Evolutionary conservation across 2,888 invertebrate species (phyloP).

Genomic region (Sepiola atlantica): DNA sequence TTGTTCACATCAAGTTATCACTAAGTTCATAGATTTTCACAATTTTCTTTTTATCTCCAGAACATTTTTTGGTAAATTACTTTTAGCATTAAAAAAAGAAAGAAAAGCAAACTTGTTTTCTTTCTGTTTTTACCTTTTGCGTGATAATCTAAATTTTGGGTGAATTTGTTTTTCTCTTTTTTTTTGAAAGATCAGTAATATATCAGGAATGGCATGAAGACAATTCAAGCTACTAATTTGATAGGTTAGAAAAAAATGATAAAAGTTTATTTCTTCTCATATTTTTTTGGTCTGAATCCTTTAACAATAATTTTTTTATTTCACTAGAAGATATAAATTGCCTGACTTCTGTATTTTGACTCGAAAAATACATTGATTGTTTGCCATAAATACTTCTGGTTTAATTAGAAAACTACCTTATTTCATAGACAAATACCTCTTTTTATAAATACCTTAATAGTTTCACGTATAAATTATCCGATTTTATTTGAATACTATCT

Average conservation of each 20-base stretch:
- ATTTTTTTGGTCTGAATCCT: background rate
- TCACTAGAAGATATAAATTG: background rate
- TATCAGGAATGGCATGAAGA: background rate
- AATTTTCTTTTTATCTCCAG: background rate
- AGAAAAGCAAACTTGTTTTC: background rate
- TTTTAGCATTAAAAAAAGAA: background rate
- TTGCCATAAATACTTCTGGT: background rate
- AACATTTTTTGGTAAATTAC: background rate
- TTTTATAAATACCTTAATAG: no score
- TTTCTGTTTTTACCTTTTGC: background rate
- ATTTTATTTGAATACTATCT: no score
- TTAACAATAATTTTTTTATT: background rate
- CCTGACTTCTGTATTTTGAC: background rate
- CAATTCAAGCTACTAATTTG: constrained; percentile 6
- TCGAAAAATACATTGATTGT: background rate
- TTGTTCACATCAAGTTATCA: background rate
- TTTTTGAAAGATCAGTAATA: background rate
- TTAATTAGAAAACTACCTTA: background rate
- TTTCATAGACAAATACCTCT: no score
- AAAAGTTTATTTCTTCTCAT: background rate
- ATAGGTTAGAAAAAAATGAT: background rate
- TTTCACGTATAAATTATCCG: no score
- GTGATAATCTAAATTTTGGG: background rate
- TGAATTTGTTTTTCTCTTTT: background rate
- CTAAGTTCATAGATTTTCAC: background rate